Evolutionary conservation across 2,113 vertebrate genomes (phyloP).

Genomic region (Thalassarche chlororhynchos): DNA sequence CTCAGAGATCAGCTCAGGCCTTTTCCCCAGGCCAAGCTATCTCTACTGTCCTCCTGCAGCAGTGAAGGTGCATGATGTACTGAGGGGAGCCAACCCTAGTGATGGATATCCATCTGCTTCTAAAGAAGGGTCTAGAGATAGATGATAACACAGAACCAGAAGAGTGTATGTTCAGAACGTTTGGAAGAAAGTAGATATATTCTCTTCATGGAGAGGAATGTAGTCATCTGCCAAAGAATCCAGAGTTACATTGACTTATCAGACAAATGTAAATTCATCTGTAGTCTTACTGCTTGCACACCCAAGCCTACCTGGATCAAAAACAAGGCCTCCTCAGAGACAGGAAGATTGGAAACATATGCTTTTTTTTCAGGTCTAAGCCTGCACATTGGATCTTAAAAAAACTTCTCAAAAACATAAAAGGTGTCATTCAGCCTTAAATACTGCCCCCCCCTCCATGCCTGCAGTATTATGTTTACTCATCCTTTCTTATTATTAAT

Average conservation of each 20-base stretch:
- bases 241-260: background rate
- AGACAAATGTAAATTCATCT: background rate
- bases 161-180: fast-evolving
- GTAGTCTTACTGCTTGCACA: background rate
- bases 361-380: background rate
- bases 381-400: background rate
- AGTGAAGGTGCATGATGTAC: background rate
- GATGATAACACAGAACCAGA: background rate
- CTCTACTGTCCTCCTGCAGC: background rate
- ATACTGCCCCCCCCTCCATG: background rate
- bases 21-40: background rate
- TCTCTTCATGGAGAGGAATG: background rate
- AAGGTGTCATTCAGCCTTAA: slow-evolving; percentile 4
- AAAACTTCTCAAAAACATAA: background rate
- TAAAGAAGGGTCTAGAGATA: background rate
- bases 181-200: background rate
- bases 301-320: background rate
- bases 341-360: background rate
- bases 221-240: background rate
- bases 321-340: background rate
- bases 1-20: background rate
- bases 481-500: background rate
- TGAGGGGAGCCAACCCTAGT: background rate
- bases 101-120: background rate
- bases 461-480: background rate